These are phyloP conservation scores for Acanthiza pusilla DNA, from an alignment of 2,797 vertebrate species.

Conservation along the genomic window DNA sequence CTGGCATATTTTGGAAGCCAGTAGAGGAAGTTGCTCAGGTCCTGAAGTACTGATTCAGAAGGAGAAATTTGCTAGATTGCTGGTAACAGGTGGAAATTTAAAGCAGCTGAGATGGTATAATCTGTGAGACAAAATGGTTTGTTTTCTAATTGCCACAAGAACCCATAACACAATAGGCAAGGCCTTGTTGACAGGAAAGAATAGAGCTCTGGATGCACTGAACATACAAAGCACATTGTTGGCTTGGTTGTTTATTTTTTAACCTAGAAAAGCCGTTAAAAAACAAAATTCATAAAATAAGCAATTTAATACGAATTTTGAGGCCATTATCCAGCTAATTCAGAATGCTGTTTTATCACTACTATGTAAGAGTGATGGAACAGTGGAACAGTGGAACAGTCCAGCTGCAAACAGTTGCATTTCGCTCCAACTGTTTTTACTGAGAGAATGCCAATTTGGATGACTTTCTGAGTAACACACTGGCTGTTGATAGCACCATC, in stretches of 20 bases:
- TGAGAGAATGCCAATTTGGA: background rate
- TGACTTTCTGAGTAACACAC: background rate
- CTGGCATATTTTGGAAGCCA: background rate
- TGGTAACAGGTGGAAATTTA: background rate
- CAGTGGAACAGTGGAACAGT: too few relatives aligned
- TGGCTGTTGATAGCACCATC: background rate
- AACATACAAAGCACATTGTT: background rate
- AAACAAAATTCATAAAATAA: background rate
- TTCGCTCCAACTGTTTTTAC: background rate
- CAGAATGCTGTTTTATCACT: background rate
- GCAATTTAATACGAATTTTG: background rate
- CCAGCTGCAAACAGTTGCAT: background rate
- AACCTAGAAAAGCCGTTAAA: background rate
- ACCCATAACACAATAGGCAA: background rate
- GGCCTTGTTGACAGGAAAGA: background rate
- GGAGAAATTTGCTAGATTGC: background rate
- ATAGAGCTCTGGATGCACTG: background rate
- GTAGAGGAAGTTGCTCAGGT: background rate
- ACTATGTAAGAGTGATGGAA: background rate
- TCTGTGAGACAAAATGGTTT: background rate
- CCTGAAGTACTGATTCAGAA: background rate
- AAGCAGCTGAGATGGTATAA: background rate
- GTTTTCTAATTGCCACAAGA: background rate
- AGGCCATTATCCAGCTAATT: background rate
- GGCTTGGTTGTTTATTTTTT: background rate